Percentiles rank a stretch among this genome's conserved stretches.
Evolutionary conservation across 2,888 invertebrate species (phyloP).

Genomic region (Ditula angustiorana): DNA sequence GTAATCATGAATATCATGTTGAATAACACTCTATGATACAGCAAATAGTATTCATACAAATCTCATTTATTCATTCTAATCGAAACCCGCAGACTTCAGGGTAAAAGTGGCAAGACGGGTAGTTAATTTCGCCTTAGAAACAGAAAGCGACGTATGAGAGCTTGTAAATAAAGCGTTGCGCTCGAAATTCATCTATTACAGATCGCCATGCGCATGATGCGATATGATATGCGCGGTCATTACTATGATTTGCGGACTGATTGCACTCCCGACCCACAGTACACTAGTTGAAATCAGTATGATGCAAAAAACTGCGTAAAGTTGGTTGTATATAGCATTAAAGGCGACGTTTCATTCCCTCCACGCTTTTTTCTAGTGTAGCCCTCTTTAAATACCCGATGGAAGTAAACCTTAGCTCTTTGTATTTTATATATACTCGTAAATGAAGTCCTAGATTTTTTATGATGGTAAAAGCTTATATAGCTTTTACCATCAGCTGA

Average conservation of each 20-base stretch:
- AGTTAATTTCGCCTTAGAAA: constrained; percentile 26
- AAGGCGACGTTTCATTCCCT: no score
- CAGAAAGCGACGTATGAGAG: constrained; percentile 31
- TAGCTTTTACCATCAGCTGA: no score
- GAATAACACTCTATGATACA: constrained; percentile 12
- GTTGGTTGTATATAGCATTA: no score
- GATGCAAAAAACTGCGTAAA: not conserved
- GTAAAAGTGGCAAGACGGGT: constrained; percentile 19
- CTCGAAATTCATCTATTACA: constrained; percentile 29
- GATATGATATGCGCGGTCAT: constrained; percentile 35
- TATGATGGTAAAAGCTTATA: no score
- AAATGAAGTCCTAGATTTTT: no score
- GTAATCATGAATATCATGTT: not conserved
- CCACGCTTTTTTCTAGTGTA: no score
- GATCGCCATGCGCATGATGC: constrained; percentile 29
- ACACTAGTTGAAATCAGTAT: not conserved
- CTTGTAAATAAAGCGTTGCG: constrained; percentile 22
- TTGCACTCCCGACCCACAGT: constrained; percentile 28
- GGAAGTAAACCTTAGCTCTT: no score
- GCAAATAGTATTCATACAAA: constrained; percentile 15
- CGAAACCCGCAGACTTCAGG: not conserved
- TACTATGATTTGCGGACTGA: constrained; percentile 36
- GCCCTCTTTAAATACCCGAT: no score
- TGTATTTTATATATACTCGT: no score
- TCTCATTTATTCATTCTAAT: constrained; percentile 16